Evolutionary conservation across 2,888 invertebrate species (phyloP), one percentile per base, ranked within the genome.

Genomic region (Schrankia costaestrigalis): DNA sequence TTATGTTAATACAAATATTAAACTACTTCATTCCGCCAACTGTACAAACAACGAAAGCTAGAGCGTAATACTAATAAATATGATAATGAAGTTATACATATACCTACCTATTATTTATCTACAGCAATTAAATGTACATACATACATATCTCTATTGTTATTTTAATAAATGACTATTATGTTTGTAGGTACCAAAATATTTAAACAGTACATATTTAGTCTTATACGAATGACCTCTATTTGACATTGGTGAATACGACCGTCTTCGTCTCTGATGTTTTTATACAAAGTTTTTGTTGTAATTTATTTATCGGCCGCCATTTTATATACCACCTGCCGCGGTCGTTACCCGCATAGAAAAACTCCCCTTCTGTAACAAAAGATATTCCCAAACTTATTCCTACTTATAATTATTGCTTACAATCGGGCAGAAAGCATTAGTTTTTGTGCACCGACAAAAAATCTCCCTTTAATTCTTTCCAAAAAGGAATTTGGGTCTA

Each of bases 321-420:
- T 71, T 76, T 78, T 79, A 71, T 75, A 61, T 76, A 76, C 81
- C 86, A 86, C 86, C 86, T 87, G 86, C 85, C 78, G 71, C 77
- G 84, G 80, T 85, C 82, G 83, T 83, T 83, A 77, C 79, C 80
- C 80, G 71, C 62, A 67, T 67, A 78, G 68, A 82, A 85, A 85
- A 85, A 79, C 78, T 78, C 79, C 85, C 81, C 82, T 75, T 59
- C 54, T 37, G 24, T 56, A 74, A 81, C 81, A 83, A 85, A 78
- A 80, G 82, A 82, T 71, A 78, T 78, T 78, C 81, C 78, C 78
- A 73, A 82, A 81, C 74, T 80, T 81, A 85, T 85, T 85, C 78
- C 79, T 78, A 76, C 76, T 83, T 80, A 82, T 82, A 82, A 84
- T 83, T 83, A 81, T 70, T 69, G 60, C 57, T 68, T 69, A 77